These are phyloP conservation scores for Babylonia areolata DNA, from an alignment of 1,140 invertebrate genomes.

Conservation along the genomic window DNA sequence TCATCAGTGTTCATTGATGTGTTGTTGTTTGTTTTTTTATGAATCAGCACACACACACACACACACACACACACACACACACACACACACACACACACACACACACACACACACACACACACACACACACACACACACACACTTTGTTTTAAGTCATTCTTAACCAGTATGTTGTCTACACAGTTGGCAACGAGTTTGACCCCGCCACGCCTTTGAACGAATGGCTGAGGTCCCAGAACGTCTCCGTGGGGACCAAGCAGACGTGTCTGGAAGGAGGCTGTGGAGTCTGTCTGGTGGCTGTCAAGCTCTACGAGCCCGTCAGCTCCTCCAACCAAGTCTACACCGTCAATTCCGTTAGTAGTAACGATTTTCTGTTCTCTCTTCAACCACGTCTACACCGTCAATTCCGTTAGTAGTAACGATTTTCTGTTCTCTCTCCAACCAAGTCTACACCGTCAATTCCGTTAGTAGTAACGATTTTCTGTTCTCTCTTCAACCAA, in stretches of 20 bases:
- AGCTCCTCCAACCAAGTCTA: conserved; percentile 79
- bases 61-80: background rate
- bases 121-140: too few relatives aligned
- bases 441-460: too few relatives aligned
- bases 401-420: too few relatives aligned
- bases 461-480: too few relatives aligned
- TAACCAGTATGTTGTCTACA: background rate
- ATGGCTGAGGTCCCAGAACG: conserved; percentile 75
- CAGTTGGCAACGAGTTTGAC: conserved; percentile 54
- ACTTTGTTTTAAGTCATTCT: background rate
- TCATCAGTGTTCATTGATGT: background rate
- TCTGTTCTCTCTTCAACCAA: too few relatives aligned
- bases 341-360: conserved; percentile 85
- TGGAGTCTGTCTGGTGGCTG: conserved; percentile 86
- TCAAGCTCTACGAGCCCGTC: conserved; percentile 78
- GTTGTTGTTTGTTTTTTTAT: too few relatives aligned
- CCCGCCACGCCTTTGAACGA: conserved; percentile 59
- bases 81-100: conserved; percentile 13
- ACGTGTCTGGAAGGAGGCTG: conserved; percentile 88
- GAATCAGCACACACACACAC: background rate
- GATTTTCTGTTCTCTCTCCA: too few relatives aligned
- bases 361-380: too few relatives aligned
- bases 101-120: too few relatives aligned
- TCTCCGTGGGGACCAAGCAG: conserved; percentile 85
- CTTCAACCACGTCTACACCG: too few relatives aligned